A percentile compares a stretch with the other conserved stretches of the same genome.
Conservation (phyloP, 2,797 vertebrate genomes). For the Potorous gilbertii region DNA sequence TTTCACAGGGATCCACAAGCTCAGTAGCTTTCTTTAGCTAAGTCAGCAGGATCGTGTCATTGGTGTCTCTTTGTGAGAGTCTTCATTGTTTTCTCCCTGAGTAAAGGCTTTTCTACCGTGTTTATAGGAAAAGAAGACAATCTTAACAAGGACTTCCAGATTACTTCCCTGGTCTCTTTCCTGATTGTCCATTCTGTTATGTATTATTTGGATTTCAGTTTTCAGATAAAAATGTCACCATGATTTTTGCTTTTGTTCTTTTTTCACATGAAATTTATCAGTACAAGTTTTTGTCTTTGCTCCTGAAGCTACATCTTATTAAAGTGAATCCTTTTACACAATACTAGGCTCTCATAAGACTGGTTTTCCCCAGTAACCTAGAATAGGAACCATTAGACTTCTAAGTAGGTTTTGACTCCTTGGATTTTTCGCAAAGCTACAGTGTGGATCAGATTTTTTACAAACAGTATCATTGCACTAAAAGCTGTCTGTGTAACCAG, state of each 20-base stretch:
- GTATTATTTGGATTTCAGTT: not conserved
- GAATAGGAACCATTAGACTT: not conserved
- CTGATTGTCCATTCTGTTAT: not conserved
- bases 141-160: not conserved
- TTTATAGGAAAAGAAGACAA: not conserved
- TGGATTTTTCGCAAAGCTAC: not conserved
- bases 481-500: constrained; percentile 19
- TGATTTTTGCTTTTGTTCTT: not conserved
- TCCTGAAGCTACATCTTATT: not conserved
- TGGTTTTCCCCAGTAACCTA: not conserved
- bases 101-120: not conserved
- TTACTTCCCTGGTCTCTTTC: not conserved
- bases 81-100: constrained; percentile 35
- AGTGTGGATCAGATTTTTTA: constrained; percentile 13
- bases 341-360: not conserved
- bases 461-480: not conserved
- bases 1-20: constrained; percentile 4
- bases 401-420: not conserved
- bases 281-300: not conserved
- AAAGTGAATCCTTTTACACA: not conserved
- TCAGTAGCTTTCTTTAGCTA: constrained; percentile 21
- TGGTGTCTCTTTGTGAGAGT: constrained; percentile 24
- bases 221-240: not conserved
- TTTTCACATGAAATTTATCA: not conserved
- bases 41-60: not conserved